phyloP scores from a whole-genome alignment of 2,888 invertebrate species.

The Lordiphosa fenestrarum region DNA sequence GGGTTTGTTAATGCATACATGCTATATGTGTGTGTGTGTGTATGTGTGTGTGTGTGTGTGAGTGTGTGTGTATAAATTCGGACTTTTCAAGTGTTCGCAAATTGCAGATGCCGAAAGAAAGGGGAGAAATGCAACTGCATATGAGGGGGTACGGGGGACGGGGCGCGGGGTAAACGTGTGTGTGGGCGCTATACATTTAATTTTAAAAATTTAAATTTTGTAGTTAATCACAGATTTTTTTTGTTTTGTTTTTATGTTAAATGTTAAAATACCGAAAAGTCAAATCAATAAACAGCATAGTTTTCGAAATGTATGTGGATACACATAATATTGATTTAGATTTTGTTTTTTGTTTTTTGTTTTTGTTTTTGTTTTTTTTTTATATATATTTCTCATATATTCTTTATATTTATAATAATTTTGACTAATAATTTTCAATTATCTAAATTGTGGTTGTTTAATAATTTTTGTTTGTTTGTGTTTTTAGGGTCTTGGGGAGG shows the following conservation, averaged over 20 bases:
- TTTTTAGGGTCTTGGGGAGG: too few species aligned
- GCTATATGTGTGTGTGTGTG: slow-evolving; percentile 1
- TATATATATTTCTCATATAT: slow-evolving; percentile 33
- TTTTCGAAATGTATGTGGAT: slow-evolving; percentile 58
- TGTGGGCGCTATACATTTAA: slow-evolving; percentile 61
- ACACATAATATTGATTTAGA: slow-evolving; percentile 25
- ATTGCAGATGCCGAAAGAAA: slow-evolving; percentile 48
- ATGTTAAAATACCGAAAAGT: slow-evolving; percentile 77
- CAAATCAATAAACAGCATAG: slow-evolving; percentile 73
- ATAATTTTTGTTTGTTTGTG: slow-evolving; percentile 21
- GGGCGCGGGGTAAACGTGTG: slow-evolving; percentile 32
- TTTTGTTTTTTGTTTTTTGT: too few species aligned
- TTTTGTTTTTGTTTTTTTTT: slow-evolving; percentile 13
- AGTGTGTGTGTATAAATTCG: slow-evolving; percentile 68
- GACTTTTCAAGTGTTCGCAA: slow-evolving; percentile 75
- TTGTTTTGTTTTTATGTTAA: slow-evolving; percentile 38
- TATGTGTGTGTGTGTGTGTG: slow-evolving; percentile 4
- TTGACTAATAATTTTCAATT: slow-evolving; percentile 78
- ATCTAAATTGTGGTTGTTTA: slow-evolving; percentile 62
- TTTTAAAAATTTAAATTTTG: slow-evolving; percentile 77
- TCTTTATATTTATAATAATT: slow-evolving; percentile 59
- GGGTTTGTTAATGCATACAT: slow-evolving; percentile 13
- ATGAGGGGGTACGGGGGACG: too few species aligned
- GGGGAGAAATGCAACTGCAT: too few species aligned
- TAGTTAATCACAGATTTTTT: slow-evolving; percentile 79